Conservation (phyloP, 2,113 vertebrate species). For the Glaucomys volans region DNA sequence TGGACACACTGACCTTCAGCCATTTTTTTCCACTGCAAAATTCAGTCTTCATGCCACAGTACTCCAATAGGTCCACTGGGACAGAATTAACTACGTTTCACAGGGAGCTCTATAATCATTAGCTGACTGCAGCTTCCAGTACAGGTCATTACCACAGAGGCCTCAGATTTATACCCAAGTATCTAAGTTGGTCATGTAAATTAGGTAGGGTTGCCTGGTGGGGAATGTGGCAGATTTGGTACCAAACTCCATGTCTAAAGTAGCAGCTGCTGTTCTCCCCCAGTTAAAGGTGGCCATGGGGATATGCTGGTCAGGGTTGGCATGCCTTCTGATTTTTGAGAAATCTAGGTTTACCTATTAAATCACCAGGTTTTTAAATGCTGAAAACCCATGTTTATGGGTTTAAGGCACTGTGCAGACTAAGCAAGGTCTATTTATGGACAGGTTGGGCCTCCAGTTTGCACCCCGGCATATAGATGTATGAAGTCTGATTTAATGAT, state of each 20-base stretch:
- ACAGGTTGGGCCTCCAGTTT: not conserved
- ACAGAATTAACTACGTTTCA: not conserved
- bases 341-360: not conserved
- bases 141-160: not conserved
- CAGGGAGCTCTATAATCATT: not conserved
- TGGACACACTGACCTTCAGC: conserved; percentile 16
- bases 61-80: not conserved
- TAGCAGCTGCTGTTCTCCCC: not conserved
- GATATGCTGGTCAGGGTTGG: rapidly evolving
- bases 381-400: not conserved
- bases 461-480: not conserved
- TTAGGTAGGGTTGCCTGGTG: not conserved
- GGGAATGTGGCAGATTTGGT: not conserved
- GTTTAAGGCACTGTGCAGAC: not conserved
- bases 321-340: not conserved
- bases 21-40: not conserved
- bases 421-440: not conserved
- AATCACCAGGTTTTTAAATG: not conserved
- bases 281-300: not conserved
- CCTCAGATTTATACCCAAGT: not conserved
- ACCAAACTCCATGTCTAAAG: not conserved
- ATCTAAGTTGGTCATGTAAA: not conserved
- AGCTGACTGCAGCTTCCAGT: not conserved
- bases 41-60: not conserved
- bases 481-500: not conserved